Evolutionary conservation across 1,140 invertebrate genomes (phyloP).

Genomic region (Philotrypesis tridentata): DNA sequence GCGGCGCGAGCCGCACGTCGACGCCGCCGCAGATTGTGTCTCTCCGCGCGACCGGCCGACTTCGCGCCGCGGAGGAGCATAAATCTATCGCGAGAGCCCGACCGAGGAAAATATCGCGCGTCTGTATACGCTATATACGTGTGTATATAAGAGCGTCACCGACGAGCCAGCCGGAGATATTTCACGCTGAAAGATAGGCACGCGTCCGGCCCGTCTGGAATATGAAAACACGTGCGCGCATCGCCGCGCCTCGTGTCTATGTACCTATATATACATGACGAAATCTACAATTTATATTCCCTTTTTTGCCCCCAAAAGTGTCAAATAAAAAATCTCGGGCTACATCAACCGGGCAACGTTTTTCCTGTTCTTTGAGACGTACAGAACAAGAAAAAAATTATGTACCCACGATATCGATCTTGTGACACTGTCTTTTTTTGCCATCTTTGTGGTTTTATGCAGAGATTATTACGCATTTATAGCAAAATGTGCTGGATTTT

Average conservation of each 20-base stretch:
- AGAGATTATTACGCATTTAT: no score
- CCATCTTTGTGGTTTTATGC: no score
- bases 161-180: slow-evolving; percentile 4
- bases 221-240: background rate
- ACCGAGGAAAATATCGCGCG: background rate
- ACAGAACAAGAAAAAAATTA: no score
- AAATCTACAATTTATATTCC: no score
- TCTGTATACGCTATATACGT: no score
- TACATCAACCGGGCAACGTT: no score
- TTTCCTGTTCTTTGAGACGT: no score
- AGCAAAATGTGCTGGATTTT: no score
- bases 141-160: background rate
- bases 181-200: slow-evolving; percentile 7
- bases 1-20: background rate
- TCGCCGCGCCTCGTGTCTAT: background rate
- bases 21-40: background rate
- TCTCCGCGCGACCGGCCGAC: background rate
- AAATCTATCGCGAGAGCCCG: background rate
- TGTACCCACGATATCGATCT: no score
- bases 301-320: no score
- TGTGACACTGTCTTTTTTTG: no score
- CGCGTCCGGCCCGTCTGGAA: background rate
- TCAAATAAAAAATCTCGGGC: no score
- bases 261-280: background rate
- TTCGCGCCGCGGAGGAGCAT: slow-evolving; percentile 4